Conservation (phyloP, 2,888 invertebrate genomes). For the Mellilla xanthometata region DNA sequence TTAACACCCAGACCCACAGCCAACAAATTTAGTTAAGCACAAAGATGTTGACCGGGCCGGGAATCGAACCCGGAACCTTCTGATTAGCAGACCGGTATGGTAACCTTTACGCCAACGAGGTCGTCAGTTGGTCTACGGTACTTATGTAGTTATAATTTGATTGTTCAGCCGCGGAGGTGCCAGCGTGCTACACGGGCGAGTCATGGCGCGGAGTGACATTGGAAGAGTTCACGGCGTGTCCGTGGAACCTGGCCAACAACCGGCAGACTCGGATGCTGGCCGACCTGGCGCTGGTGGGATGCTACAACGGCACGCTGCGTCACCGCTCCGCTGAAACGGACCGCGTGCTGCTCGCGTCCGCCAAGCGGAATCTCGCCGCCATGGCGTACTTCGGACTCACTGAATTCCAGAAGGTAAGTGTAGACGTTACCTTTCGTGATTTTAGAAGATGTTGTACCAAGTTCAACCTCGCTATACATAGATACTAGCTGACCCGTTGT, state of each 20-base stretch:
- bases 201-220: constrained; percentile 95
- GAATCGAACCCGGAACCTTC: too few species aligned
- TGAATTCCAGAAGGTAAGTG: constrained; percentile 92
- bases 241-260: constrained; percentile 97
- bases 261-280: constrained; percentile 99
- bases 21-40: too few species aligned
- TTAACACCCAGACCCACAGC: too few species aligned
- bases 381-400: constrained; percentile 99
- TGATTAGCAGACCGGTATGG: too few species aligned
- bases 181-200: constrained; percentile 89
- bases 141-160: too few species aligned
- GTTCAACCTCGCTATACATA: too few species aligned
- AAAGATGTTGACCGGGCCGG: too few species aligned
- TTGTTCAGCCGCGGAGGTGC: constrained; percentile 88
- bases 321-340: constrained; percentile 87
- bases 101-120: too few species aligned
- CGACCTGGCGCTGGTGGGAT: constrained; percentile 96
- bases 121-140: too few species aligned
- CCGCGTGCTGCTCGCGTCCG: constrained; percentile 94
- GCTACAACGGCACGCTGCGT: constrained; percentile 94
- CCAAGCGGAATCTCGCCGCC: constrained; percentile 95
- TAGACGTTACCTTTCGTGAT: too few species aligned
- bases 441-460: too few species aligned
- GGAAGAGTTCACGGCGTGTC: constrained; percentile 95
- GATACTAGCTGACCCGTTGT: too few species aligned